phyloP scores from a whole-genome alignment of 1,140 invertebrate genomes.

The Centruroides vittatus region DNA sequence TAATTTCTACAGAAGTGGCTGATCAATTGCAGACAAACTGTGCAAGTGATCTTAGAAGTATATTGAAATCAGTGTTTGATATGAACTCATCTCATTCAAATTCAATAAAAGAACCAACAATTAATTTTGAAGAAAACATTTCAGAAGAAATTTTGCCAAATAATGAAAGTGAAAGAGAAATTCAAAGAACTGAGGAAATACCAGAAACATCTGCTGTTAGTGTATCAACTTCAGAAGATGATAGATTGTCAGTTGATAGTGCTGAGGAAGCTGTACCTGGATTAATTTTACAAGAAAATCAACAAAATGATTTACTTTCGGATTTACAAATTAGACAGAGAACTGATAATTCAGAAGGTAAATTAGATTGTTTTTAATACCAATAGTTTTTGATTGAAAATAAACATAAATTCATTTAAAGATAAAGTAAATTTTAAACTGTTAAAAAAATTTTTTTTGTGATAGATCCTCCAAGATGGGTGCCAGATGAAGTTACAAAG shows the following conservation, averaged over 20 bases:
- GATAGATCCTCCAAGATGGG: constrained; percentile 62
- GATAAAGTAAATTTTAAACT: no score
- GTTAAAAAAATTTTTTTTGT: no score
- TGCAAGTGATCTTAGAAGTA: constrained; percentile 89
- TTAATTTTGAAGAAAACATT: background rate
- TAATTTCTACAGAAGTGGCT: constrained; percentile 61
- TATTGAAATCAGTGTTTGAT: constrained; percentile 65
- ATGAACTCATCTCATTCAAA: background rate
- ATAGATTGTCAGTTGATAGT: background rate
- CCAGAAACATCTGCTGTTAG: background rate
- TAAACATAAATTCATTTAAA: no score
- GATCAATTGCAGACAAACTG: constrained; percentile 98
- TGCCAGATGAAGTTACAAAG: constrained; percentile 79
- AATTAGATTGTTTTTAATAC: no score
- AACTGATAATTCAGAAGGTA: no score
- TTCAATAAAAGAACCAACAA: background rate
- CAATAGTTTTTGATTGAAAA: no score
- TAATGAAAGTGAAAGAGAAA: no score
- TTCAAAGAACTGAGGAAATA: background rate
- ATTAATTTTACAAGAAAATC: background rate
- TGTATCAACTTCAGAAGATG: background rate
- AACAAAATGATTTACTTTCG: no score
- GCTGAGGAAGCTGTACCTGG: background rate
- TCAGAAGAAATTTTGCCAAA: no score
- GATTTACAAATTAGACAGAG: no score